Evolutionary conservation across 2,797 vertebrate genomes (phyloP).

Genomic region (Dromococcyx pavoninus): DNA sequence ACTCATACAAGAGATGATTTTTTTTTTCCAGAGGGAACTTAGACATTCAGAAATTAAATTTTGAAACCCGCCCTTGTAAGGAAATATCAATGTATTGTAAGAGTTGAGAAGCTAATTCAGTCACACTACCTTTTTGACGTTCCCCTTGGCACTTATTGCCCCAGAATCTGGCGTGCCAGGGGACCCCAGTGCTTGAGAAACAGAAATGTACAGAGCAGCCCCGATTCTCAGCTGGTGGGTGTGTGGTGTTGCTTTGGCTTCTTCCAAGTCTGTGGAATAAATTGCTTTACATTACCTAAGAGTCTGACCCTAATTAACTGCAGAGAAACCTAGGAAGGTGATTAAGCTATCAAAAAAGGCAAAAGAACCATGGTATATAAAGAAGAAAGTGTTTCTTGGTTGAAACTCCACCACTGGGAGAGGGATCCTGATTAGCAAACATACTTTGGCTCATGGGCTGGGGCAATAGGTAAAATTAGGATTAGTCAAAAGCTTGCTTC

Average conservation of each 20-base stretch:
- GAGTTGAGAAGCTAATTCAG: not conserved
- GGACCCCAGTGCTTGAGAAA: not conserved
- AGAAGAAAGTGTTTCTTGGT: not conserved
- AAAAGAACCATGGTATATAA: not conserved
- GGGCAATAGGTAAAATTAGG: not conserved
- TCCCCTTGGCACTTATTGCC: not conserved
- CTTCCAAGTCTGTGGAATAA: not conserved
- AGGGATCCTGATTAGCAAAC: not conserved
- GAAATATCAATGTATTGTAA: not conserved
- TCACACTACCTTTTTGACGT: not conserved
- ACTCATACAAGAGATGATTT: not conserved
- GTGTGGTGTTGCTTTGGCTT: not conserved
- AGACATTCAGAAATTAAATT: slow-evolving; percentile 24
- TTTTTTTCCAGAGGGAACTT: not conserved
- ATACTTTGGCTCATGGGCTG: not conserved
- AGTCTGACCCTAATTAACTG: not conserved
- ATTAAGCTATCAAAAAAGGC: not conserved
- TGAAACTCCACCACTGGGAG: not conserved
- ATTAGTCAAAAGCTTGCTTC: not conserved
- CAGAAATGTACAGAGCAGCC: not conserved
- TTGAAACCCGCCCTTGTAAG: not conserved
- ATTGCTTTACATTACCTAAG: not conserved
- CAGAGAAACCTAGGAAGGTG: not conserved
- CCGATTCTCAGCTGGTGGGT: not conserved
- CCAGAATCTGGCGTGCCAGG: not conserved